These are phyloP conservation scores for Cichladusa arquata DNA, from an alignment of 2,113 vertebrate species.

Conservation along the genomic window DNA sequence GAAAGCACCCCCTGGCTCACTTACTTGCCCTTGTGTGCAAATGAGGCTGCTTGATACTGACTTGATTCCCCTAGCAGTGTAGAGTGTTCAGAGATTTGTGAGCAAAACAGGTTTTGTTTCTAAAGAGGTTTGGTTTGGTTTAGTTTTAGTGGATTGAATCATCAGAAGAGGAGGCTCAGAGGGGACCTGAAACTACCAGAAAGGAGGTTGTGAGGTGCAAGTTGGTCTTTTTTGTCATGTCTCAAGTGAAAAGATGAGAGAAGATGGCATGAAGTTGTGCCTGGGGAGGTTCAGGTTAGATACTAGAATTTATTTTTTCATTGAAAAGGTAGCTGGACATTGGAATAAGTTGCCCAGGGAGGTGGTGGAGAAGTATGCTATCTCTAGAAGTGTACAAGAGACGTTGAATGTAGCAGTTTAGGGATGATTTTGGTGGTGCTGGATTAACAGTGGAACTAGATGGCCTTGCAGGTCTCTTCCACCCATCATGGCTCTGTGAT, in stretches of 20 bases:
- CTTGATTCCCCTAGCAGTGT: neutral
- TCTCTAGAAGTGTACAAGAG: neutral
- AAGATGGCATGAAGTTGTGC: neutral
- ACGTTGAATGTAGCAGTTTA: neutral
- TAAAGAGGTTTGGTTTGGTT: neutral
- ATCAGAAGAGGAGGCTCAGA: neutral
- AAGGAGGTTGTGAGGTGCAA: neutral
- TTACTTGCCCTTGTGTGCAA: neutral
- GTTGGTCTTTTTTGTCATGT: neutral
- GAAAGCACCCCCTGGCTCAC: neutral
- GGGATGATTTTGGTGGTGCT: neutral
- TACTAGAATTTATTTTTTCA: neutral
- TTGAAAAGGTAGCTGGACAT: neutral
- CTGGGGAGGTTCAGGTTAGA: neutral
- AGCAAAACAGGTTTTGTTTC: neutral
- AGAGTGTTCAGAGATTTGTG: neutral
- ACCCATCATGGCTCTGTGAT: fast-evolving
- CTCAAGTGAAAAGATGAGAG: neutral
- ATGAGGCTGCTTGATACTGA: neutral
- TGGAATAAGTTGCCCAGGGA: neutral
- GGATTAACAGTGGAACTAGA: neutral
- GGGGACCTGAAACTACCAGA: neutral
- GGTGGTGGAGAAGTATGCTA: neutral
- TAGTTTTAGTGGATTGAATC: neutral
- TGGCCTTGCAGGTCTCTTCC: neutral